These are phyloP conservation scores for Argentina silus DNA, from an alignment of 2,797 vertebrate genomes.

Conservation along the genomic window DNA sequence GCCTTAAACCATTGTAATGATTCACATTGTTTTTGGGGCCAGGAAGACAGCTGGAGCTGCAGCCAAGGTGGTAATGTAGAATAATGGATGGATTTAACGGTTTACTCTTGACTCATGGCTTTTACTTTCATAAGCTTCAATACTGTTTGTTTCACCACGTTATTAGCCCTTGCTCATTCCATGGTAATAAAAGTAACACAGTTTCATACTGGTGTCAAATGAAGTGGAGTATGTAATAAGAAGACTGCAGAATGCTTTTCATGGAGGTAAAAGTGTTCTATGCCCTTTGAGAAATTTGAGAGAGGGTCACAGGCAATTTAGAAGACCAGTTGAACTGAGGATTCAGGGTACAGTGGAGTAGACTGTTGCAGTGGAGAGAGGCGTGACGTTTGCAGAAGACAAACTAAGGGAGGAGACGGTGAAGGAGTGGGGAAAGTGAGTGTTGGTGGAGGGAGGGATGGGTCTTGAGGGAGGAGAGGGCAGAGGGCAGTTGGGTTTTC, in stretches of 20 bases:
- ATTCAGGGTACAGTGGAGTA: neutral
- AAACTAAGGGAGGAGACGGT: neutral
- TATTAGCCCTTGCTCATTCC: neutral
- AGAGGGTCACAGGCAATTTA: neutral
- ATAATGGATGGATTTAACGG: slow-evolving; percentile 7
- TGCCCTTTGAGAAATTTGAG: neutral
- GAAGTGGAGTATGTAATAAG: neutral
- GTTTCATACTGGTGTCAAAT: neutral
- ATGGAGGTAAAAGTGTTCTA: neutral
- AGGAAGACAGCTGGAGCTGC: neutral
- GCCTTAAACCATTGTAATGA: neutral
- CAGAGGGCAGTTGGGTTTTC: neutral
- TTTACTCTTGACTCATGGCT: neutral
- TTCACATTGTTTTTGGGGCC: slow-evolving; percentile 1
- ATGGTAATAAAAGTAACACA: neutral
- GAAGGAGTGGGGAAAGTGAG: neutral
- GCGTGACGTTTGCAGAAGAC: neutral
- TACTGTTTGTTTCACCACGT: neutral
- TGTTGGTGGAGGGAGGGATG: neutral
- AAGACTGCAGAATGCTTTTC: neutral
- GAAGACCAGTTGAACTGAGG: neutral
- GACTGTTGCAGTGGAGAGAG: neutral
- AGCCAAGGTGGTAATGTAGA: neutral
- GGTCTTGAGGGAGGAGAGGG: neutral
- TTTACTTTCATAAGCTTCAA: neutral